phyloP scores from a whole-genome alignment of 2,113 vertebrate genomes.

The Bostrychus sinensis region DNA sequence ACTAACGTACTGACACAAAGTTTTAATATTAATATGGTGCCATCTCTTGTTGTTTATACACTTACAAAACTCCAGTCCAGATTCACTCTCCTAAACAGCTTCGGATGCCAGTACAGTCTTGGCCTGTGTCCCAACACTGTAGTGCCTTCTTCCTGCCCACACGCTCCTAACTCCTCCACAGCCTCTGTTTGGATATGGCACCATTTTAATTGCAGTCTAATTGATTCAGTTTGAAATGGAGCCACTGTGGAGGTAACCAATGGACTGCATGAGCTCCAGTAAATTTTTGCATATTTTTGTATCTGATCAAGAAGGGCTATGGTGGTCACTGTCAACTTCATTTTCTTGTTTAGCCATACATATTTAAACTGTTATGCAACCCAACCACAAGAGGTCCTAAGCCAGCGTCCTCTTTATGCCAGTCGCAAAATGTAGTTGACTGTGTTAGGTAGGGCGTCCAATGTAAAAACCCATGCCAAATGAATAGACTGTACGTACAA shows the following conservation, averaged over 20 bases:
- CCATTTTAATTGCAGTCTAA: constrained; percentile 70
- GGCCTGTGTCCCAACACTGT: constrained; percentile 46
- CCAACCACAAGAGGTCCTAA: too few species aligned
- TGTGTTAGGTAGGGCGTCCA: too few species aligned
- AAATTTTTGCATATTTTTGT: neutral
- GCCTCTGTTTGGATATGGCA: constrained; percentile 52
- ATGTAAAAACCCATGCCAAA: too few species aligned
- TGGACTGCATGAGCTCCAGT: constrained; percentile 58
- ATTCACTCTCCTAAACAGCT: constrained; percentile 24
- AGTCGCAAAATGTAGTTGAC: too few species aligned
- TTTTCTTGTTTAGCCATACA: too few species aligned
- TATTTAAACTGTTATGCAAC: too few species aligned
- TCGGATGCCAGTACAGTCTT: constrained; percentile 33
- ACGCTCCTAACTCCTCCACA: constrained; percentile 36
- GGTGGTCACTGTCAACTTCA: too few species aligned
- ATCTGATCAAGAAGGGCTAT: too few species aligned
- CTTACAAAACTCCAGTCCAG: constrained; percentile 33
- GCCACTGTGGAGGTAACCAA: constrained; percentile 44
- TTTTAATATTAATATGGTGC: constrained; percentile 4
- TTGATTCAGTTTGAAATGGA: constrained; percentile 64
- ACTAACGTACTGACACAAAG: neutral
- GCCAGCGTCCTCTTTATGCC: too few species aligned
- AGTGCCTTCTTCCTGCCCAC: constrained; percentile 49
- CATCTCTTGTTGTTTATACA: constrained; percentile 7
- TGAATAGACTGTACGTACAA: too few species aligned